phyloP scores from a whole-genome alignment of 2,888 invertebrate species.

The Nomada ferruginata region DNA sequence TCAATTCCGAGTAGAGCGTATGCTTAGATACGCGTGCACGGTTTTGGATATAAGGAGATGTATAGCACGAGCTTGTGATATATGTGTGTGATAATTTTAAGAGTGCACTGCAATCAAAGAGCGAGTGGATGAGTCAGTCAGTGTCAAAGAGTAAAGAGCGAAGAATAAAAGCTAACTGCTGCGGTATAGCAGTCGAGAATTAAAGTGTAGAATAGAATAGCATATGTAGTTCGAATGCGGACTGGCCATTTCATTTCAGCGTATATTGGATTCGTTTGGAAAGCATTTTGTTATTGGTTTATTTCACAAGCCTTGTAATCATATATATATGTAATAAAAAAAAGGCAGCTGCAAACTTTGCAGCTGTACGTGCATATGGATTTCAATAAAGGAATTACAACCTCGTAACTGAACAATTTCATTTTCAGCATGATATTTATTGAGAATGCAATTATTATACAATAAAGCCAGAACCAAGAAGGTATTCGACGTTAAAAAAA shows the following conservation, averaged over 20 bases:
- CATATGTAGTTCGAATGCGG: no score
- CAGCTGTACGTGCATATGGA: no score
- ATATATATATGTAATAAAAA: no score
- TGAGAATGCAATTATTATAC: no score
- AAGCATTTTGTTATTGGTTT: no score
- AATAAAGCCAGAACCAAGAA: no score
- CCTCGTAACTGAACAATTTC: no score
- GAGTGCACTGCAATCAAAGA: slow-evolving; percentile 15
- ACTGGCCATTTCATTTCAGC: background rate
- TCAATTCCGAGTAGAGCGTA: slow-evolving; percentile 17
- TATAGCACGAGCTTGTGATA: background rate
- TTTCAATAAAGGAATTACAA: no score
- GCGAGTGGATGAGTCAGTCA: slow-evolving; percentile 20
- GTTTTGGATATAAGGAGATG: slow-evolving; percentile 4
- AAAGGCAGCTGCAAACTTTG: no score
- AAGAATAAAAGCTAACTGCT: background rate
- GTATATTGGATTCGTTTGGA: background rate
- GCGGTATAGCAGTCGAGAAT: background rate
- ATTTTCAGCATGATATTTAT: no score
- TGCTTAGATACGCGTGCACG: slow-evolving; percentile 1
- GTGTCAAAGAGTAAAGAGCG: slow-evolving; percentile 22
- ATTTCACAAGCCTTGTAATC: no score
- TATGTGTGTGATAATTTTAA: slow-evolving; percentile 30
- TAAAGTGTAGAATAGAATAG: background rate
- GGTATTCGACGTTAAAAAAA: no score